These are phyloP conservation scores for Helicoverpa armigera DNA, from an alignment of 1,140 invertebrate species.

Conservation along the genomic window DNA sequence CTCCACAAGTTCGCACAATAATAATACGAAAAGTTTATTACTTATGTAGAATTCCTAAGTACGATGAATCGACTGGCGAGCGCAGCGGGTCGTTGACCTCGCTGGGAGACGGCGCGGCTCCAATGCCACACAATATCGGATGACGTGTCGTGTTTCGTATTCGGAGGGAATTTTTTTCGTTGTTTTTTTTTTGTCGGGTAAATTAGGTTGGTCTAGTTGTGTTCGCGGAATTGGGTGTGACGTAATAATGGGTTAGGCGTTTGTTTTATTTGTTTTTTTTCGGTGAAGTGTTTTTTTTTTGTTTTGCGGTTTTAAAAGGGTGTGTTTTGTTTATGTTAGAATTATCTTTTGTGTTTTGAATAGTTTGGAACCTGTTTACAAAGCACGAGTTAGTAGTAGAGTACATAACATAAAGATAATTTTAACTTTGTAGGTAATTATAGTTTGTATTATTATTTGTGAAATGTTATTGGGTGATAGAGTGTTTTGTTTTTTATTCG, in stretches of 20 bases:
- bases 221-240: background rate
- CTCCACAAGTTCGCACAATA: constrained; percentile 25
- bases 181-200: background rate
- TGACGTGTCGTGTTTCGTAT: constrained; percentile 41
- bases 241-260: constrained; percentile 12
- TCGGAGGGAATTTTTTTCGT: background rate
- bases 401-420: no score
- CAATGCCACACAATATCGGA: constrained; percentile 33
- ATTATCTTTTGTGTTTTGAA: no score
- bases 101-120: constrained; percentile 48
- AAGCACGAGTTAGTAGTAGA: no score
- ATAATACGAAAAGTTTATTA: constrained; percentile 49
- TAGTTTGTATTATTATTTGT: no score
- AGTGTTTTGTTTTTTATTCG: no score
- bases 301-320: background rate
- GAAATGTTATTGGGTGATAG: no score
- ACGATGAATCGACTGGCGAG: constrained; percentile 27
- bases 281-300: background rate
- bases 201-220: constrained; percentile 16
- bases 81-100: constrained; percentile 49
- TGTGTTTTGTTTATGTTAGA: background rate
- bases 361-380: no score
- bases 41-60: constrained; percentile 52
- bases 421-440: no score
- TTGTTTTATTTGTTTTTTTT: background rate